Evolutionary conservation across 2,888 invertebrate genomes (phyloP).

Genomic region (Perdita meconis): DNA sequence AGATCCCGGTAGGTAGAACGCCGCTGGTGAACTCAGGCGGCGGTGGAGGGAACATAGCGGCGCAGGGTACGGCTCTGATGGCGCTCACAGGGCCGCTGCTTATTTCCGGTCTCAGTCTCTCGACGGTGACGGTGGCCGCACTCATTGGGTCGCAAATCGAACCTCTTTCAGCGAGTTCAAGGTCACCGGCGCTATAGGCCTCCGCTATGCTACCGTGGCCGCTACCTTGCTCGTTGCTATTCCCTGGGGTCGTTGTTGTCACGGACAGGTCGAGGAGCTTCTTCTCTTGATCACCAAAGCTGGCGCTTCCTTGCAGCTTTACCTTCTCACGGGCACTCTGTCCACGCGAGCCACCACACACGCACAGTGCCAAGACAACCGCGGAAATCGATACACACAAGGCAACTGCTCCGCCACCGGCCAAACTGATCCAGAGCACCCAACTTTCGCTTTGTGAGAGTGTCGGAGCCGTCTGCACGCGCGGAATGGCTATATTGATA

Average conservation of each 20-base stretch:
- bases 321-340: conserved; percentile 86
- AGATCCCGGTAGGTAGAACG: conserved; percentile 85
- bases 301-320: conserved; percentile 91
- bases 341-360: conserved; percentile 85
- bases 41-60: conserved; percentile 85
- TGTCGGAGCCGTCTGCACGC: conserved; percentile 91
- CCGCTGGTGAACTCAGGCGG: conserved; percentile 84
- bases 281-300: conserved; percentile 95
- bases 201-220: conserved; percentile 76
- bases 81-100: conserved; percentile 71
- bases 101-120: conserved; percentile 77
- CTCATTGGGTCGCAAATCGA: conserved; percentile 77
- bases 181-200: conserved; percentile 78
- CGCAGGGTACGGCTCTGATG: conserved; percentile 82
- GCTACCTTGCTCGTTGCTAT: conserved; percentile 76
- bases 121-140: conserved; percentile 84
- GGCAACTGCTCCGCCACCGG: conserved; percentile 89
- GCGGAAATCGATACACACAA: conserved; percentile 87
- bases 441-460: conserved; percentile 90
- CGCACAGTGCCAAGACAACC: conserved; percentile 86
- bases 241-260: conserved; percentile 86
- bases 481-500: conserved; percentile 88
- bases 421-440: conserved; percentile 89
- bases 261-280: conserved; percentile 93
- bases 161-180: conserved; percentile 78